phyloP scores from a whole-genome alignment of 2,888 invertebrate species.

The Adelphocoris suturalis region DNA sequence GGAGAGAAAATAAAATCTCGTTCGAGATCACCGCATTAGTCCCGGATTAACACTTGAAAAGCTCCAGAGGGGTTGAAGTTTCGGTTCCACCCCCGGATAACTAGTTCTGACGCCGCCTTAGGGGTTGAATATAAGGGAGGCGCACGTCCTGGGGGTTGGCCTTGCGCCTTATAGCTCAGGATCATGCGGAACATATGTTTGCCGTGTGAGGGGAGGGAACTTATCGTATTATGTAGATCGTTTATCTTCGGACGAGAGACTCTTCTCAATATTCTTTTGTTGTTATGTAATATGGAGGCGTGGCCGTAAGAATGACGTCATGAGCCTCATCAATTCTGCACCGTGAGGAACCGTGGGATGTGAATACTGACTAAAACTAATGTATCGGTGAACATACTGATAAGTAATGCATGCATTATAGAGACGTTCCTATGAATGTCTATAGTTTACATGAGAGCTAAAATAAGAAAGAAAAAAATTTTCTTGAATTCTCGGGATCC shows the following conservation, averaged over 20 bases:
- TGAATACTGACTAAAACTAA: background rate
- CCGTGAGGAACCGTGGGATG: constrained; percentile 1
- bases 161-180: background rate
- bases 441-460: too few relatives aligned
- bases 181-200: constrained; percentile 43
- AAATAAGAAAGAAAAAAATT: too few relatives aligned
- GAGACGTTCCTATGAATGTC: too few relatives aligned
- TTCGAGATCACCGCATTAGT: constrained; percentile 46
- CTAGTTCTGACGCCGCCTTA: background rate
- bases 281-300: background rate
- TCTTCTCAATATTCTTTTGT: background rate
- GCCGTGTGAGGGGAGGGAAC: background rate
- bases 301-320: background rate
- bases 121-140: background rate
- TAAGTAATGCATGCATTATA: too few relatives aligned
- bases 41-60: constrained; percentile 53
- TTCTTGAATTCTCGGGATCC: too few relatives aligned
- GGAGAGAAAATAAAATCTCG: constrained; percentile 6
- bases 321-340: background rate
- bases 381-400: too few relatives aligned
- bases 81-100: background rate
- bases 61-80: background rate
- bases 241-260: constrained; percentile 1
- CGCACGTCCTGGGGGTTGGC: background rate
- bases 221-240: constrained; percentile 49